Evolutionary conservation across 2,888 invertebrate species (phyloP), one percentile per base, ranked within the genome.

Genomic region (Blastobasis lacticolella): DNA sequence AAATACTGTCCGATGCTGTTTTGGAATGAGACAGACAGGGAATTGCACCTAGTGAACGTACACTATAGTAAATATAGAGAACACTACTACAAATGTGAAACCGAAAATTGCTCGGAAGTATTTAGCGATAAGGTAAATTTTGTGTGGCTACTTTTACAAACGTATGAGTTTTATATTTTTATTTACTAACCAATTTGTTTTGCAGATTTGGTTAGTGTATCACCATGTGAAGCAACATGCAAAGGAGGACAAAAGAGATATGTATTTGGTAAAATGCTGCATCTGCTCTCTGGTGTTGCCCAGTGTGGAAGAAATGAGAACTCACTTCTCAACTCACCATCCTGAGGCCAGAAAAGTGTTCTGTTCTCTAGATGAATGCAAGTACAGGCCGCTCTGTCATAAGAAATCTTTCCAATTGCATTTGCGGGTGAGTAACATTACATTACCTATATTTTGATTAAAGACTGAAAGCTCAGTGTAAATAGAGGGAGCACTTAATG

Each of bases 11-110:
- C 84, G 0, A 82, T 73, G 7, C 60, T 87, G 50, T 89, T 89
- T 57, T 89, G 89, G 89, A 87, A 88, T 60, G 88, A 88, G 58
- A 72, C 75, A 0, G 89, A 89, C 38, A 70, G 89, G 49, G 87
- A 89, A 60, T 58, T 61, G 0, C 90, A 90, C 59, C 82, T 87
- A 61, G 73, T 82, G 1, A 67, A 71, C 49, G 74, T 71, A 1
- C 89, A 89, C 63, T 73, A 71, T 47, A 60, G 60, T 7, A 78
- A 72, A 23, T 64, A 82, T 57, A 78, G 66, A 48, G 79, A 78
- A 2, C 65, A 80, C 23, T 88, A 75, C 67, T 88, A 88, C 57
- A 79, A 79, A 56, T 89, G 89, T 61, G 74, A 74, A 8, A 23
- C 23, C 1, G 23, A 3, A 23, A 58, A 54, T 38, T 89, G 89